These are phyloP conservation scores for Dicrurus megarhynchus DNA, from an alignment of 2,113 vertebrate genomes.

Conservation along the genomic window DNA sequence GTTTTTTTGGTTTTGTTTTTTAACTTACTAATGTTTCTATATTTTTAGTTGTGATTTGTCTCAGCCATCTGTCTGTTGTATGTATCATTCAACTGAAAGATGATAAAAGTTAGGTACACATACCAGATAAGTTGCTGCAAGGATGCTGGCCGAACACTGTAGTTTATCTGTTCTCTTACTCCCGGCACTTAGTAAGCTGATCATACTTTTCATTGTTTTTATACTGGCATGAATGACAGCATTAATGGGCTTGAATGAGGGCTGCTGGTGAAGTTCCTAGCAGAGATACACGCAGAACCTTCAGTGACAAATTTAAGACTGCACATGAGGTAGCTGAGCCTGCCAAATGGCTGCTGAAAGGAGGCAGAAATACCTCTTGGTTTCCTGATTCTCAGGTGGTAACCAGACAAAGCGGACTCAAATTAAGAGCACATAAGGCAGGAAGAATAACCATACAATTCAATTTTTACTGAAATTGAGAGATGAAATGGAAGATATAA, in stretches of 20 bases:
- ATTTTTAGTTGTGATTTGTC: not conserved
- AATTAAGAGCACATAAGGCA: not conserved
- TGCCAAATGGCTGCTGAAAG: not conserved
- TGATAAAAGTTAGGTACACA: not conserved
- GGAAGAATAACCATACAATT: not conserved
- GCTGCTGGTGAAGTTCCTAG: not conserved
- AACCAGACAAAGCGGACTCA: not conserved
- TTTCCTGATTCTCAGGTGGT: not conserved
- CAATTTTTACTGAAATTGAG: not conserved
- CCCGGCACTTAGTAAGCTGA: not conserved
- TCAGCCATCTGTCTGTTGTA: not conserved
- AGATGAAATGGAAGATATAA: not conserved
- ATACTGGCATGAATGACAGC: not conserved
- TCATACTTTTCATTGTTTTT: not conserved
- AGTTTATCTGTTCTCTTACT: not conserved
- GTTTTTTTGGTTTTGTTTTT: not conserved
- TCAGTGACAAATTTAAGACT: not conserved
- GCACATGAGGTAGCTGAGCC: not conserved
- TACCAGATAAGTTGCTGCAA: not conserved
- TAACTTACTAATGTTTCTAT: not conserved
- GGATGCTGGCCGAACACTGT: not conserved
- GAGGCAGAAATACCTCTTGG: not conserved
- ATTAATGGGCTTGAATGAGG: not conserved
- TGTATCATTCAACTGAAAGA: not conserved
- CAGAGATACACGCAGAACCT: not conserved